Base-by-base conservation (phyloP, 2,113 vertebrate species). In the Alexandromys fortis region DNA sequence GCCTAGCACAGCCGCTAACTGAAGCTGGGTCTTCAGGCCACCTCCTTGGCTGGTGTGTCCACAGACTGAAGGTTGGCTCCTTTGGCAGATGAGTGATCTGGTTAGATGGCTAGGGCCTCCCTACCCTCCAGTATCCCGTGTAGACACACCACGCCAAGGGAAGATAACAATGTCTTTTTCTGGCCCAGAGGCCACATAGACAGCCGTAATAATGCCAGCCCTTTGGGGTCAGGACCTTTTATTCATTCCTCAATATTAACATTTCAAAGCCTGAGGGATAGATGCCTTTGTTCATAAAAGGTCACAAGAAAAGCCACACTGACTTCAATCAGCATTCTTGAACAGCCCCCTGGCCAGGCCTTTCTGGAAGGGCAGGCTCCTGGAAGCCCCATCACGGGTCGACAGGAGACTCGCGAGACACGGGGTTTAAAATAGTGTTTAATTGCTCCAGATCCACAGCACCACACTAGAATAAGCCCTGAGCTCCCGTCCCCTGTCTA, bases 251-350 rank as follows among this genome's bases (percentile, higher is more conserved):
- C 45, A 6, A 5, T 77, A 93, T 96, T 95, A 96, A 91, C 96
- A 91, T 95, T 96, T 97, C 86, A 94, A 13, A 92, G 93, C 38
- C 38, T n/a, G 89, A 90, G 35, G 49, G 61, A 82, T 7, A 1
- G 45, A 72, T 52, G 78, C 33, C 85, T 97, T 96, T 97, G 94
- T 94, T 96, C 68, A n/a, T 11, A 13, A 96, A 96, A 97, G 95
- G 91, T 92, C 95, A 94, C 79, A 67, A 55, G 79, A 89, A 86
- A 85, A 94, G 61, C 55, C 95, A 55, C 21, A 1, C 38, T 67
- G 95, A 90, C 83, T 96, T 90, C 24, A 30, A 11, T 90, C 78
- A 85, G 81, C 82, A 55, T 92, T 87, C 52, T 47, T 67, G 83
- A 76, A 55, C 38, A 42, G 7, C 58, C 30, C 5, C 11, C 33